These are phyloP conservation scores for Hyperopisus bebe DNA, from an alignment of 2,113 vertebrate genomes.

Conservation along the genomic window DNA sequence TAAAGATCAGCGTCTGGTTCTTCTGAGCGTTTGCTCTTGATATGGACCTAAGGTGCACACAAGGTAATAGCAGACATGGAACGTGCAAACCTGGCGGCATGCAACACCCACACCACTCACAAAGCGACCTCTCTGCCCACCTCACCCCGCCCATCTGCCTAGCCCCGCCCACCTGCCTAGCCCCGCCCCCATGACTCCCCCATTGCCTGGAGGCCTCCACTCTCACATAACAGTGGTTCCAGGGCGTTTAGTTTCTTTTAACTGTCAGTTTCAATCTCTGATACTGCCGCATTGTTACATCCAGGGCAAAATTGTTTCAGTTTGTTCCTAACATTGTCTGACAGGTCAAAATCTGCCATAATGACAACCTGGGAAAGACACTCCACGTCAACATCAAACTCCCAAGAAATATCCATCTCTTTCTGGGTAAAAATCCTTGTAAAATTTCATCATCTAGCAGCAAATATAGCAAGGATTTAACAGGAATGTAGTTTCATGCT, in stretches of 20 bases:
- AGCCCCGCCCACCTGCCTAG: not conserved
- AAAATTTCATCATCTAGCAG: not conserved
- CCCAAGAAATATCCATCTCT: not conserved
- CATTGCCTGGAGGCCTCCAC: not conserved
- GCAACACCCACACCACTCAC: not conserved
- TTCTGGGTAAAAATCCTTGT: not conserved
- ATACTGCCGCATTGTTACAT: not conserved
- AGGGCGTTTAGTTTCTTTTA: not conserved
- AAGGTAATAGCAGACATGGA: conserved; percentile 52
- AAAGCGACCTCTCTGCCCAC: not conserved
- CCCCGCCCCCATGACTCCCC: not conserved
- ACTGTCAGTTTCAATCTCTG: not conserved
- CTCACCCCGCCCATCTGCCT: not conserved
- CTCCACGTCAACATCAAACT: not conserved
- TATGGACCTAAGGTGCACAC: conserved; percentile 48
- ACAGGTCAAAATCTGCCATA: not conserved
- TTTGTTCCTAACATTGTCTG: not conserved
- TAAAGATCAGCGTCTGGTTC: not conserved
- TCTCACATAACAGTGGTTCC: not conserved
- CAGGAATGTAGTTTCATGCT: not conserved
- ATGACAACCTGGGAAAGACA: not conserved
- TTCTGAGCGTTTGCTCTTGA: conserved; percentile 1
- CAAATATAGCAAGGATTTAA: not conserved
- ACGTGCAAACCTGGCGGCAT: conserved; percentile 29
- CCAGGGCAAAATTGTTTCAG: not conserved